Conservation (phyloP, 2,888 invertebrate species). For the Tanaodytes sp. region DNA sequence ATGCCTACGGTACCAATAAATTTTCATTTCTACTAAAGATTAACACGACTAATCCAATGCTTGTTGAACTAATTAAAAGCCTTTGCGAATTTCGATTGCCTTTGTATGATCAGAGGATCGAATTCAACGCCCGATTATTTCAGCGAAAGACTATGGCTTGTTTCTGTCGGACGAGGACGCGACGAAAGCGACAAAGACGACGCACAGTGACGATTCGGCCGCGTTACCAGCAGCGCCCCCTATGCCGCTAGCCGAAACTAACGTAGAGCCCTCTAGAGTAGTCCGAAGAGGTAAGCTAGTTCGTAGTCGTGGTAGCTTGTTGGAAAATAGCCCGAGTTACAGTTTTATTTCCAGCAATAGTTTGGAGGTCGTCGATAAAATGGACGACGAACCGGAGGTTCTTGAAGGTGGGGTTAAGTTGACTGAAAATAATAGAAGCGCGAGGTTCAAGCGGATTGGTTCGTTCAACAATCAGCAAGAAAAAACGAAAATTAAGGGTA, state of each 20-base stretch:
- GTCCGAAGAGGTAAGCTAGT: constrained; percentile 70
- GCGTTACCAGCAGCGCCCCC: constrained; percentile 30
- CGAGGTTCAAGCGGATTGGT: neutral
- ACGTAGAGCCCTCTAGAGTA: constrained; percentile 64
- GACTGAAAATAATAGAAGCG: too few species aligned
- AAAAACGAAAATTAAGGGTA: too few species aligned
- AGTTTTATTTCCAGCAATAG: constrained; percentile 62
- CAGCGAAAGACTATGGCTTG: constrained; percentile 96
- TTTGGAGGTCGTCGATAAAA: constrained; percentile 42
- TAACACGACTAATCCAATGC: too few species aligned
- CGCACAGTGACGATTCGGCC: constrained; percentile 20
- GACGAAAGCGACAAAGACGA: constrained; percentile 80
- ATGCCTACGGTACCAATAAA: too few species aligned
- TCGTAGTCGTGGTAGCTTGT: constrained; percentile 57
- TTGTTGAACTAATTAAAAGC: too few species aligned
- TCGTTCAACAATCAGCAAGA: neutral
- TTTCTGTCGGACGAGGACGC: constrained; percentile 97
- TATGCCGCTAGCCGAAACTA: constrained; percentile 37
- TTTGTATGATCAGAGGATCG: constrained; percentile 20
- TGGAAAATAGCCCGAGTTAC: constrained; percentile 57
- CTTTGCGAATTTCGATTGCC: constrained; percentile 15
- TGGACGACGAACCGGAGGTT: neutral
- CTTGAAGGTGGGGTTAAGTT: neutral
- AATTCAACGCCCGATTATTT: constrained; percentile 56
- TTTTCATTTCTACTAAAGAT: too few species aligned